phyloP scores from a whole-genome alignment of 2,113 vertebrate genomes.

The Vombatus ursinus region DNA sequence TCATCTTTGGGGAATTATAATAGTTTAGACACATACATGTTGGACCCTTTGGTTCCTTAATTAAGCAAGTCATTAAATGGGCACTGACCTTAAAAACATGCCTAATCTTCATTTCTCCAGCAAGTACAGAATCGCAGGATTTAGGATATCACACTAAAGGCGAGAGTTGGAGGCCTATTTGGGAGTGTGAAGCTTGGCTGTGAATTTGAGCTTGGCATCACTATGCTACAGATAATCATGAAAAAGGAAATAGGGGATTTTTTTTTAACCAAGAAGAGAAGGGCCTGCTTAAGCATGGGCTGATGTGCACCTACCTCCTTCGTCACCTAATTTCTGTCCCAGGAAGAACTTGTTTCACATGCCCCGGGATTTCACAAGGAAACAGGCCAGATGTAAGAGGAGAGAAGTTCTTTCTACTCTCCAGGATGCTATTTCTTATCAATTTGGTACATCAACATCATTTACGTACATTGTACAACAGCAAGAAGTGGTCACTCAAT shows the following conservation, averaged over 20 bases:
- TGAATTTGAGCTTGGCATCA: neutral
- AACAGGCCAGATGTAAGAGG: neutral
- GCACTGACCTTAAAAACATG: neutral
- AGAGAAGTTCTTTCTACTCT: neutral
- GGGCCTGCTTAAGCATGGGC: neutral
- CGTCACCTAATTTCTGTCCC: neutral
- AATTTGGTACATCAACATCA: neutral
- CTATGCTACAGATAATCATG: neutral
- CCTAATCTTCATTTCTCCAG: neutral
- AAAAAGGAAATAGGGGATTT: constrained; percentile 5
- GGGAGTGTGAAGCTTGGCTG: neutral
- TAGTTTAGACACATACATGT: neutral
- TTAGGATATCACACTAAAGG: neutral
- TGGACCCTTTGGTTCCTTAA: neutral
- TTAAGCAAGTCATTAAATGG: neutral
- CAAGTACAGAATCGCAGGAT: neutral
- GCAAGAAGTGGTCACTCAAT: neutral
- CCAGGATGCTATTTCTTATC: neutral
- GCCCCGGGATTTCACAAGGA: neutral
- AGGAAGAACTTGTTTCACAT: neutral
- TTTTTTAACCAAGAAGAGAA: neutral
- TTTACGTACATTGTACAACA: neutral
- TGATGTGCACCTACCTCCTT: neutral
- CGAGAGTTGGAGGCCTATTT: neutral
- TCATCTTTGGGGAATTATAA: neutral